Conservation (phyloP, 2,797 vertebrate genomes). For the Otolemur crassicaudatus region DNA sequence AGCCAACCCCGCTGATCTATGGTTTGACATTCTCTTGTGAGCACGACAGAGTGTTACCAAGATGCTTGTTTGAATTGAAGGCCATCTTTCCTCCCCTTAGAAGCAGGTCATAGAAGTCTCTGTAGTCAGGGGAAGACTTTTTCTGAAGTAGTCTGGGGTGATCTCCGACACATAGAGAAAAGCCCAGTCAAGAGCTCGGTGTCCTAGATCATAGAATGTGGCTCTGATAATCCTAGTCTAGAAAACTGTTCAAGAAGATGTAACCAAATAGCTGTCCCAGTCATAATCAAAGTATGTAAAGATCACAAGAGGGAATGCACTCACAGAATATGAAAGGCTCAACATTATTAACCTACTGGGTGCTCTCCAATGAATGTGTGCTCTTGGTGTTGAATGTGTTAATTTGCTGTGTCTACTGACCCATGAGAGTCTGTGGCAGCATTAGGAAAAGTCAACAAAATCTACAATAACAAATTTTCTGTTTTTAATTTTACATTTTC, state of each 20-base stretch:
- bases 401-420: background rate
- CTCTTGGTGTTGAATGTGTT: background rate
- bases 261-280: background rate
- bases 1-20: background rate
- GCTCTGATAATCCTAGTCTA: background rate
- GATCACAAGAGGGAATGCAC: background rate
- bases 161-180: background rate
- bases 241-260: background rate
- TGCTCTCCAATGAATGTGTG: background rate
- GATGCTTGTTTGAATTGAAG: background rate
- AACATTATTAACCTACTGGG: background rate
- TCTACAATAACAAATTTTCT: background rate
- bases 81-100: background rate
- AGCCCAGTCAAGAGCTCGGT: background rate
- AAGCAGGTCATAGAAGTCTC: background rate
- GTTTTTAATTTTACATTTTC: conserved; percentile 21
- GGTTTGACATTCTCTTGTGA: background rate
- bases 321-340: background rate
- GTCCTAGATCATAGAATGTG: background rate
- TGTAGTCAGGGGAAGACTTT: background rate
- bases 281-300: background rate
- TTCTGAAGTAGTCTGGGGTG: background rate
- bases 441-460: background rate
- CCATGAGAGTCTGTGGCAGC: background rate
- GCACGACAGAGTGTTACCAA: background rate